A percentile compares a stretch with the other conserved stretches of the same genome.
Conservation (phyloP, 2,797 vertebrate genomes). For the Tangara arthus region DNA sequence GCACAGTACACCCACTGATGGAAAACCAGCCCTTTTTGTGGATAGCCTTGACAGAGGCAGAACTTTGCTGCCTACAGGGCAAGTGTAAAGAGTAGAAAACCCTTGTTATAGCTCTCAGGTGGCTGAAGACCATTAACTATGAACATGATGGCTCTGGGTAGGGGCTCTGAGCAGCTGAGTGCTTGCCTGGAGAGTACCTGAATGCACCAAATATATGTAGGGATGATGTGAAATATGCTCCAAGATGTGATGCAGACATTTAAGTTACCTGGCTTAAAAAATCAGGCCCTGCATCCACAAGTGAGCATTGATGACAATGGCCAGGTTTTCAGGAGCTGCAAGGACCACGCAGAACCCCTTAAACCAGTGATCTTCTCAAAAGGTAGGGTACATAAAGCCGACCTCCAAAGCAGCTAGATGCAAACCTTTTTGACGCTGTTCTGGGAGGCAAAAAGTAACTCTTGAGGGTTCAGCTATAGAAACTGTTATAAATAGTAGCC, state of each 20-base stretch:
- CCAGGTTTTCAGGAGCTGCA: rapidly evolving
- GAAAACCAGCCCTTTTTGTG: not conserved
- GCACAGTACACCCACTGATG: too few relatives aligned
- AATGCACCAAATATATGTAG: not conserved
- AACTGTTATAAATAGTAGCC: not conserved
- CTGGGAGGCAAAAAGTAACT: not conserved
- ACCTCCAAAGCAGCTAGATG: not conserved
- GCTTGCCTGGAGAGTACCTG: not conserved
- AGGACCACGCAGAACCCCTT: not conserved
- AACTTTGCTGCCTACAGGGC: not conserved
- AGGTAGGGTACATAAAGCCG: not conserved
- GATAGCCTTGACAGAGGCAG: not conserved
- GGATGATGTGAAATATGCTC: not conserved
- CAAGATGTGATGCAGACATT: not conserved
- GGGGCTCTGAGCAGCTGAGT: rapidly evolving
- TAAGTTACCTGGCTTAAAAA: not conserved
- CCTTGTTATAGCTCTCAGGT: not conserved
- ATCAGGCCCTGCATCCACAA: not conserved
- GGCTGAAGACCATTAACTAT: not conserved
- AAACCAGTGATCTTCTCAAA: not conserved
- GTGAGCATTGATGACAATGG: not conserved
- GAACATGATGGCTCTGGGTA: not conserved
- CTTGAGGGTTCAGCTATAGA: not conserved
- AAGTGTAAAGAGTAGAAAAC: not conserved
- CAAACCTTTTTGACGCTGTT: not conserved